Conservation (phyloP, 2,797 vertebrate genomes). For the Meda fulgida region DNA sequence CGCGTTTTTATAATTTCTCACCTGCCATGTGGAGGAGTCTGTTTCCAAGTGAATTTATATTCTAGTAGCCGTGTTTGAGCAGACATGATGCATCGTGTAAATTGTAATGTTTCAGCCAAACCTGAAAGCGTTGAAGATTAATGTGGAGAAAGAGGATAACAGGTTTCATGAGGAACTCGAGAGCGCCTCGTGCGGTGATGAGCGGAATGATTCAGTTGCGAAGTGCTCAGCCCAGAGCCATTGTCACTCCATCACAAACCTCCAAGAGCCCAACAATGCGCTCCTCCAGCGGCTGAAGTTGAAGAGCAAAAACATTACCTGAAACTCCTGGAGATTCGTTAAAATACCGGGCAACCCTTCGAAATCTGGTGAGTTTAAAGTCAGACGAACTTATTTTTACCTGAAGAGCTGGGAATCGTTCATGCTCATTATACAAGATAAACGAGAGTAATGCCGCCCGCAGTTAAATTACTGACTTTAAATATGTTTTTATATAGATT, state of each 20-base stretch:
- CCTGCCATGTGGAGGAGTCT: background rate
- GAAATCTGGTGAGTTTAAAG: slow-evolving; percentile 7
- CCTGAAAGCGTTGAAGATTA: background rate
- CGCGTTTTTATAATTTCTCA: background rate
- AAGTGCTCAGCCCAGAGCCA: background rate
- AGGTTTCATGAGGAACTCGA: background rate
- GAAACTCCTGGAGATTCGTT: background rate
- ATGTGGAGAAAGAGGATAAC: background rate
- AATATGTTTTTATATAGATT: background rate
- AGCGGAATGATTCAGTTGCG: background rate
- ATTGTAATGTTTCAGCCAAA: background rate
- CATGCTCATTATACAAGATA: background rate
- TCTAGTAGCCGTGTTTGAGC: background rate
- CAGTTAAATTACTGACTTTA: background rate
- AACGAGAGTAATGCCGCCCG: background rate
- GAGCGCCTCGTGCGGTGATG: slow-evolving; percentile 1
- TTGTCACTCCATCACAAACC: background rate
- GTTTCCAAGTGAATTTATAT: background rate
- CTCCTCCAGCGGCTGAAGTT: background rate
- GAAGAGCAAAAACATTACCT: background rate
- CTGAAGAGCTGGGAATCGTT: background rate
- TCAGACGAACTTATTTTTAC: background rate
- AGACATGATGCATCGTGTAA: background rate
- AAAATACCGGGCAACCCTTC: background rate
- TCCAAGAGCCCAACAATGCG: background rate